Evolutionary conservation across 35 echinoderm and acorn worm genomes (phyloP).

Genomic region (Apostichopus japonicus): DNA sequence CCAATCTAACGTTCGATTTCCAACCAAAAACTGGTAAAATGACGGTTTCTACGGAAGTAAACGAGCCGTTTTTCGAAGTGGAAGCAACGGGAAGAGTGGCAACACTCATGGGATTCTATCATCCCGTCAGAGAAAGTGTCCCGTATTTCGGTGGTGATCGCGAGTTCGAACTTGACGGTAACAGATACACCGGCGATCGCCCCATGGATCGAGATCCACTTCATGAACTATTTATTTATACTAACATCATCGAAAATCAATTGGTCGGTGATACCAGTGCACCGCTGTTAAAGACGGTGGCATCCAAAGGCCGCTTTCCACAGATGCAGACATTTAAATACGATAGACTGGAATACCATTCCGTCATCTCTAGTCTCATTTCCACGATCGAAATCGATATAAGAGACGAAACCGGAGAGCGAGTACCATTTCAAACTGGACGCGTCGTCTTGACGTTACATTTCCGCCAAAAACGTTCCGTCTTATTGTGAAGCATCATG

Average conservation of each 20-base stretch:
- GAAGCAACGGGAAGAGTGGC: neutral
- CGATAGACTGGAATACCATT: too few species aligned
- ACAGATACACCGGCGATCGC: too few species aligned
- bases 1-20: neutral
- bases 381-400: too few species aligned
- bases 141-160: neutral
- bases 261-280: too few species aligned
- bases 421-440: neutral
- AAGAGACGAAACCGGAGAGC: too few species aligned
- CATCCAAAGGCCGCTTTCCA: too few species aligned
- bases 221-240: too few species aligned
- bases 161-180: too few species aligned
- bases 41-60: neutral
- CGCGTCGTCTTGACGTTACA: neutral
- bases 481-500: too few species aligned
- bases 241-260: neutral
- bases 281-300: too few species aligned
- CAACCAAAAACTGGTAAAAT: neutral
- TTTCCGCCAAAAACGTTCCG: slow-evolving; percentile 7
- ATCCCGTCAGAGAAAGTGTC: neutral
- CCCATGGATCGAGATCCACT: too few species aligned
- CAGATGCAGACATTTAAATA: neutral
- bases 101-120: neutral
- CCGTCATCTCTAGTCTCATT: neutral
- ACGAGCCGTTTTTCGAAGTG: neutral